Evolutionary conservation across 2,888 invertebrate species (phyloP), one percentile per base, ranked within the genome.

Genomic region (Platynereis dumerilii): DNA sequence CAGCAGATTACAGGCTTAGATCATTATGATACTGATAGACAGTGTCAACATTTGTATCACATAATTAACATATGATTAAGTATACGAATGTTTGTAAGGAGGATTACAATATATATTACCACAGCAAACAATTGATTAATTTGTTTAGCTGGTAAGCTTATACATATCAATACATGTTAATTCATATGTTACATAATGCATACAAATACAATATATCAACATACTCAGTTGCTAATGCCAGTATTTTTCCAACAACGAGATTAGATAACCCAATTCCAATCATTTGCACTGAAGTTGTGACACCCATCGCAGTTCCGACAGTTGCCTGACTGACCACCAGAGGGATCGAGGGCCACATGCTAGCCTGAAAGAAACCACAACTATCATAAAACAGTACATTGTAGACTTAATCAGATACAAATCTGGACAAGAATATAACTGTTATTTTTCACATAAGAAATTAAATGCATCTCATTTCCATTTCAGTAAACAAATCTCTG

Each of bases 241-340:
- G 78, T 58, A 84, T 81, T 55, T 76, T 74, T 5, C 84, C 84
- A 2, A 84, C 84, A 29, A 83, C 69, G 2, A 84, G 61, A 69
- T 84, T 84, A 17, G 81, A 83, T 56, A 83, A 67, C 15, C 84
- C 84, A 60, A 84, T 80, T n/a, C 84, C 84, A 66, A 84, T 78
- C 84, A 84, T 83, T 74, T 84, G 84, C 55, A 84, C 73, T 52
- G 82, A 83, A 29, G 83, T 83, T n/a, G 82, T 82, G 2, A 84
- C 67, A 1, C 84, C 84, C 81, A 84, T 81, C 48, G 84, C 84
- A 53, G 84, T 83, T 5, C 84, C 84, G n/a, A 84, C 71, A 1
- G 82, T 82, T 2, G 83, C 76, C 70, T 80, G 82, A 53, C 72
- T 74, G 10, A 84, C 83, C 29, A 84, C 83, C 44, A 84, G 74